Percentiles rank a stretch among this genome's conserved stretches.
Conservation (phyloP, 2,888 invertebrate genomes). For the Torymus texanus region DNA sequence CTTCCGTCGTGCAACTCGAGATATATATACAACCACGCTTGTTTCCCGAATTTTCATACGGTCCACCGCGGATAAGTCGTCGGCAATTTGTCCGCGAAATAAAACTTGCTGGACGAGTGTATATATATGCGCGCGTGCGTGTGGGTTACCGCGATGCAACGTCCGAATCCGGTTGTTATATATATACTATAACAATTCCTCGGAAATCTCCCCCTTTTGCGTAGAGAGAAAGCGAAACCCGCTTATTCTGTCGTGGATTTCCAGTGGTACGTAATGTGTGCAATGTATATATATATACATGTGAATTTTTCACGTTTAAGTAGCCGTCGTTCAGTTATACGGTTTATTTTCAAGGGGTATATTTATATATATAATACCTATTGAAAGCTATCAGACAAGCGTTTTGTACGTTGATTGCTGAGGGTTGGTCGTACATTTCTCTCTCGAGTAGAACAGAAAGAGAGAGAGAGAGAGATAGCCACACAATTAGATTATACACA, state of each 20-base stretch:
- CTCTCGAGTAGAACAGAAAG: neutral
- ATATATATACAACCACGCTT: neutral
- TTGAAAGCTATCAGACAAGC: too few relatives aligned
- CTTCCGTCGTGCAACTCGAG: neutral
- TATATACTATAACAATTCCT: conserved; percentile 26
- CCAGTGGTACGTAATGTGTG: too few relatives aligned
- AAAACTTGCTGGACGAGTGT: conserved; percentile 27
- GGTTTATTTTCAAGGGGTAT: too few relatives aligned
- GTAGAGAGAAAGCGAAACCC: neutral
- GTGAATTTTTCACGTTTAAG: too few relatives aligned
- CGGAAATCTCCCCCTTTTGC: neutral
- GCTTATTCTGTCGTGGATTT: neutral
- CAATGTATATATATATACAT: too few relatives aligned
- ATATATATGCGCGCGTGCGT: too few relatives aligned
- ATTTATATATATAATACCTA: too few relatives aligned
- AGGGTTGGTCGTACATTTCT: too few relatives aligned
- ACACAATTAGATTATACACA: conserved; percentile 39
- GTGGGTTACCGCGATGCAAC: too few relatives aligned
- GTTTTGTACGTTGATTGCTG: too few relatives aligned
- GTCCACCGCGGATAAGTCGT: neutral
- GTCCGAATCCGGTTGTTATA: neutral
- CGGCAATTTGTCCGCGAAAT: conserved; percentile 12
- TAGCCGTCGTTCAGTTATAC: too few relatives aligned
- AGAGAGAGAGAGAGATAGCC: neutral
- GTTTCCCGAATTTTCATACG: conserved; percentile 18